These are phyloP conservation scores for Oedothorax gibbosus DNA, from an alignment of 1,140 invertebrate genomes.

Conservation along the genomic window DNA sequence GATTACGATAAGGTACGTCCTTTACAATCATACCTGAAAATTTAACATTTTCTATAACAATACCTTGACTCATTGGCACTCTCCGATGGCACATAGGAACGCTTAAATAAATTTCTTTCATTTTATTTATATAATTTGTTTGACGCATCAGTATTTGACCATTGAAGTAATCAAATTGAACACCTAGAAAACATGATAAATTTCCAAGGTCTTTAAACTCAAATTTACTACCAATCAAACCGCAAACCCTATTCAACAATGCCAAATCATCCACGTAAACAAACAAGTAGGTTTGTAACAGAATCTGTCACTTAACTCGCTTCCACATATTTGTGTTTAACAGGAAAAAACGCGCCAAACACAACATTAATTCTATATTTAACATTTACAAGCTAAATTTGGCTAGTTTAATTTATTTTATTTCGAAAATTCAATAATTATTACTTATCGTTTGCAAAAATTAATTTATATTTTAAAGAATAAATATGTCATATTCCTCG, in stretches of 20 bases:
- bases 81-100: not conserved
- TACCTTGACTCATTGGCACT: not conserved
- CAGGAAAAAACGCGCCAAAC: no score
- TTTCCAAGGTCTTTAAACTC: not conserved
- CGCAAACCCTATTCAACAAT: not conserved
- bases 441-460: no score
- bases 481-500: no score
- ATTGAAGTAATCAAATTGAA: not conserved
- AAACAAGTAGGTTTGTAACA: no score
- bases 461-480: no score
- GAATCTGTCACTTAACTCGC: no score
- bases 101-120: not conserved
- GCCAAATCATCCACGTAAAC: not conserved
- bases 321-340: no score
- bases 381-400: no score
- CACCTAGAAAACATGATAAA: not conserved
- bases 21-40: not conserved
- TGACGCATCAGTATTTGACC: not conserved
- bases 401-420: no score
- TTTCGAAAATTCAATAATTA: no score
- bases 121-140: not conserved
- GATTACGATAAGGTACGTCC: not conserved
- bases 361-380: no score
- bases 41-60: not conserved
- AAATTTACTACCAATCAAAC: not conserved